These are phyloP conservation scores for Ochropleura plecta DNA, from an alignment of 2,888 invertebrate genomes.

Conservation along the genomic window DNA sequence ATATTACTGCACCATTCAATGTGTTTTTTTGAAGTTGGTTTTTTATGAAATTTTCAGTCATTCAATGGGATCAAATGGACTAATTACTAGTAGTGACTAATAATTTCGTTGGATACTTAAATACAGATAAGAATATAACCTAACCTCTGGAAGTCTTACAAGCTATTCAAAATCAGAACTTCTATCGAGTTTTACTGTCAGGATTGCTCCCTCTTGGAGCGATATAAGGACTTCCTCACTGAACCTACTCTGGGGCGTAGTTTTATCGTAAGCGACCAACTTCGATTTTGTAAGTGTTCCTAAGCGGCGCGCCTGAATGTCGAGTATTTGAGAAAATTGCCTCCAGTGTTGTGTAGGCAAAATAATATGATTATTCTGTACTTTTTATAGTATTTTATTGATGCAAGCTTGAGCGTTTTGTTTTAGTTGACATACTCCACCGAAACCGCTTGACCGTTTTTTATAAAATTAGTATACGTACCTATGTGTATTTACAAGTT, in stretches of 20 bases:
- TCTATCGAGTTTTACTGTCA: background rate
- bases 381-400: background rate
- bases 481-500: too few species aligned
- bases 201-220: constrained; percentile 35
- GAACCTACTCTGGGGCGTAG: constrained; percentile 42
- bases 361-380: constrained; percentile 2
- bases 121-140: constrained; percentile 10
- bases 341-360: constrained; percentile 21
- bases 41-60: too few species aligned
- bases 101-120: too few species aligned
- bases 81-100: too few species aligned
- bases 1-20: too few species aligned
- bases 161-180: constrained; percentile 21
- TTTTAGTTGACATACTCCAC: too few species aligned
- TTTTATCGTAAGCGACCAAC: constrained; percentile 49
- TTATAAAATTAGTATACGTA: too few species aligned
- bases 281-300: constrained; percentile 62
- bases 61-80: too few species aligned
- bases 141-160: background rate
- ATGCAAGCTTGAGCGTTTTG: background rate
- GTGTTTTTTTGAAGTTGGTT: too few species aligned
- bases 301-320: constrained; percentile 58
- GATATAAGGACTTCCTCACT: constrained; percentile 40
- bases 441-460: too few species aligned
- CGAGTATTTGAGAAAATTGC: constrained; percentile 70